Percentiles rank a stretch among this genome's conserved stretches.
Evolutionary conservation across 35 echinoderm and acorn worm species (phyloP).

Genomic region (Eucidaris tribuloides): DNA sequence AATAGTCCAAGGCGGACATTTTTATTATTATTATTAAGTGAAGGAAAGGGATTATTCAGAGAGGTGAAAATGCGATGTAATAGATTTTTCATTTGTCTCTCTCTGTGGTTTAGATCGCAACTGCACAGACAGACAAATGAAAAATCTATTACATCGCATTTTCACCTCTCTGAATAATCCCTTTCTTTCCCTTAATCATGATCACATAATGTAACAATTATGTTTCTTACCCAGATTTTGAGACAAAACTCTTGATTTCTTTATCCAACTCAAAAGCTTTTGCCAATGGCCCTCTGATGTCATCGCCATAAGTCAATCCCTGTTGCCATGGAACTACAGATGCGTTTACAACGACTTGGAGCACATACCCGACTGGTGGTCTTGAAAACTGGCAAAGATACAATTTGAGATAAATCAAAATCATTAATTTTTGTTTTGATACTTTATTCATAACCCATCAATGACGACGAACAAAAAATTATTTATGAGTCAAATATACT

Average conservation of each 20-base stretch:
- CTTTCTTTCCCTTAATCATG: background rate
- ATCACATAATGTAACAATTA: background rate
- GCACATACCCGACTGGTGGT: constrained; percentile 83
- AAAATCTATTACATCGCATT: no score
- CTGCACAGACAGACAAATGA: background rate
- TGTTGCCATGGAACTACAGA: constrained; percentile 91
- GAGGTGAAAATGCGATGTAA: no score
- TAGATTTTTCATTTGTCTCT: no score
- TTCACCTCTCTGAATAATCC: no score
- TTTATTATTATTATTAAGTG: background rate
- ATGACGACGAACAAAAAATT: background rate
- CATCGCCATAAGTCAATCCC: constrained; percentile 72
- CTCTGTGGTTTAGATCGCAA: no score
- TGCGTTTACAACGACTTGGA: constrained; percentile 88
- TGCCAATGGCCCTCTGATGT: constrained; percentile 70
- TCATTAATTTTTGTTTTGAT: background rate
- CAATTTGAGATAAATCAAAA: background rate
- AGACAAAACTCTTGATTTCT: constrained; percentile 71
- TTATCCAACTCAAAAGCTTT: constrained; percentile 79
- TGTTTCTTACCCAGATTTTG: constrained; percentile 58
- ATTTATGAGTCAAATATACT: no score
- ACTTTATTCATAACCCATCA: no score
- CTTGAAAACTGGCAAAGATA: constrained; percentile 70
- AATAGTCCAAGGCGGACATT: no score
- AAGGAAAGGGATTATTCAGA: no score